Percentiles rank a stretch among this genome's conserved stretches.
These are phyloP conservation scores for Thereva nobilitata DNA, from an alignment of 2,888 invertebrate species.

Conservation along the genomic window DNA sequence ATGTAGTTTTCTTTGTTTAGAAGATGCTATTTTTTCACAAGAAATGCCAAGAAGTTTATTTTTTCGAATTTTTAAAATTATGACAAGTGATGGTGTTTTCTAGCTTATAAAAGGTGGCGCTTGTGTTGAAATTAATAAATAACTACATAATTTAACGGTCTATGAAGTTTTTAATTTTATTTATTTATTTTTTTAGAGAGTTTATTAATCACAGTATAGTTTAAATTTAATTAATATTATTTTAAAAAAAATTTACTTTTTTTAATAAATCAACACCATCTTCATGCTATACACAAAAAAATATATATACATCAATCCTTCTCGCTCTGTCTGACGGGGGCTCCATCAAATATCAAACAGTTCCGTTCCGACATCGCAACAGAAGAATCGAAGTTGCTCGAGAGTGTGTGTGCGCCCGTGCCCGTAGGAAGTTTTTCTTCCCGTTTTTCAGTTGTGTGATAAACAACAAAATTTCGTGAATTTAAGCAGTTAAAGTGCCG, in stretches of 20 bases:
- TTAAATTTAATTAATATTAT: too few species aligned
- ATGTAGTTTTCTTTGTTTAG: too few species aligned
- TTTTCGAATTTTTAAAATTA: conserved; percentile 25
- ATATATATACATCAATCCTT: neutral
- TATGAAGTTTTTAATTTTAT: too few species aligned
- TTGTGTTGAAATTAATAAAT: neutral
- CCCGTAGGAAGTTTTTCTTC: conserved; percentile 18
- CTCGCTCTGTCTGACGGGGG: neutral
- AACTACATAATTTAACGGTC: too few species aligned
- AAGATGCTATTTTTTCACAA: too few species aligned
- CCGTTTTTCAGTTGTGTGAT: conserved; percentile 22
- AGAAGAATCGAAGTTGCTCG: neutral
- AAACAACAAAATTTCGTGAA: conserved; percentile 26
- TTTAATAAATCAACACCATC: too few species aligned
- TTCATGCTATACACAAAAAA: too few species aligned
- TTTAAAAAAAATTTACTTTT: too few species aligned
- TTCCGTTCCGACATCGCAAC: conserved; percentile 16
- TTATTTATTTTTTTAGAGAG: too few species aligned
- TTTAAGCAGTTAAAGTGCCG: conserved; percentile 7
- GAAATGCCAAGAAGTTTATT: conserved; percentile 9
- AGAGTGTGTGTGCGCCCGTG: conserved; percentile 13
- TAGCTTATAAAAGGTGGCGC: neutral
- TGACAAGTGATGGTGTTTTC: neutral
- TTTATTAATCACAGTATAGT: too few species aligned
- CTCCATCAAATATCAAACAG: conserved; percentile 11